Conservation (phyloP, 2,113 vertebrate species). For the Tonatia bakeri region DNA sequence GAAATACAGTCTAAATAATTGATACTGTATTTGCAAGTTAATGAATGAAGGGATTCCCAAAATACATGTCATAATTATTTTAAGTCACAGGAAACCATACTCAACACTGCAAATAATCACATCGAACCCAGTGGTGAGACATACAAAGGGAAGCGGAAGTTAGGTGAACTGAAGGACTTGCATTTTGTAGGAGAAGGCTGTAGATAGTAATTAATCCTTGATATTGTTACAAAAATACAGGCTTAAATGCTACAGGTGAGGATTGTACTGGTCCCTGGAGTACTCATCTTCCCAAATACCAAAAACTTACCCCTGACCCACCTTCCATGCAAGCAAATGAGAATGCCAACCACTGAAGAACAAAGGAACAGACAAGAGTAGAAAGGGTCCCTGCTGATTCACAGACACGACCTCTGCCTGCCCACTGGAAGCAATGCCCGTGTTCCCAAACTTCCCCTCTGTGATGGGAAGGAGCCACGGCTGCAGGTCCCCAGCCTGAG, state of each 20-base stretch:
- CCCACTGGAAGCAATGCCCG: background rate
- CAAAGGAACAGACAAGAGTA: background rate
- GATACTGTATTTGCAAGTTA: background rate
- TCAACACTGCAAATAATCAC: background rate
- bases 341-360: background rate
- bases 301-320: background rate
- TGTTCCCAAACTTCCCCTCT: background rate
- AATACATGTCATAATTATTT: background rate
- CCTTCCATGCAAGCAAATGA: background rate
- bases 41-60: background rate
- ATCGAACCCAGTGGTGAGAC: background rate
- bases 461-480: background rate
- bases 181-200: background rate
- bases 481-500: background rate
- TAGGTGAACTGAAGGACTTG: background rate
- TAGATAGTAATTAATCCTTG: background rate
- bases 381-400: background rate
- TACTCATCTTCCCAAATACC: background rate
- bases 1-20: background rate
- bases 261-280: background rate
- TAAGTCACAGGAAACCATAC: background rate
- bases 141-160: background rate
- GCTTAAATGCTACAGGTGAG: background rate
- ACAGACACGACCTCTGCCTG: background rate
- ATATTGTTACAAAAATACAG: background rate